phyloP scores from a whole-genome alignment of 2,113 vertebrate genomes.

The Boulengeromyrus knoepffleri region DNA sequence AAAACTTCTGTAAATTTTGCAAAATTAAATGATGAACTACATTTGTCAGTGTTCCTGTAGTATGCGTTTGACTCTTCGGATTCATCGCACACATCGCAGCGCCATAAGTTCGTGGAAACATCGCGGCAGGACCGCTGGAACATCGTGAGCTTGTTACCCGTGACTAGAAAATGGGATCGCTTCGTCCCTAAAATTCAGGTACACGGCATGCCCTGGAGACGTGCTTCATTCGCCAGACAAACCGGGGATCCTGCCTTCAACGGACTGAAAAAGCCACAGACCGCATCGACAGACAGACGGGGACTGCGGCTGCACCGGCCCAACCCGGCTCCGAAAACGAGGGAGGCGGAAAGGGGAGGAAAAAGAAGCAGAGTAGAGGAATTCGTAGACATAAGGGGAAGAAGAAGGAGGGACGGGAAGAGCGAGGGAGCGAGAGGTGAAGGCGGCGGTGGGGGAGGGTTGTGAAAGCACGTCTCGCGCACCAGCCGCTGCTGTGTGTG shows the following conservation, averaged over 20 bases:
- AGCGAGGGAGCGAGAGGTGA: not conserved
- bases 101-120: not conserved
- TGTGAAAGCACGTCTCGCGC: conserved; percentile 16
- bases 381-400: not conserved
- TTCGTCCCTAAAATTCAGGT: not conserved
- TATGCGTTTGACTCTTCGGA: not conserved
- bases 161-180: not conserved
- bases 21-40: not conserved
- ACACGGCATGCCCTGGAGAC: not conserved
- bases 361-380: not conserved
- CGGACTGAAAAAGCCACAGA: not conserved
- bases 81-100: not conserved
- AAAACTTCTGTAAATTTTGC: not conserved
- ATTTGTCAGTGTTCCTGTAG: not conserved
- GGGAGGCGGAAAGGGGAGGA: not conserved
- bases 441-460: conserved; percentile 8
- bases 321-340: not conserved
- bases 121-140: not conserved
- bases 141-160: not conserved
- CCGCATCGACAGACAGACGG: not conserved
- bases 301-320: not conserved
- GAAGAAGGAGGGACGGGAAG: not conserved
- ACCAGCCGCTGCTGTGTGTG: conserved; percentile 21
- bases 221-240: not conserved
- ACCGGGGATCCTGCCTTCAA: not conserved